Conservation (phyloP, 2,797 vertebrate genomes). For the Eulemur rubriventer region DNA sequence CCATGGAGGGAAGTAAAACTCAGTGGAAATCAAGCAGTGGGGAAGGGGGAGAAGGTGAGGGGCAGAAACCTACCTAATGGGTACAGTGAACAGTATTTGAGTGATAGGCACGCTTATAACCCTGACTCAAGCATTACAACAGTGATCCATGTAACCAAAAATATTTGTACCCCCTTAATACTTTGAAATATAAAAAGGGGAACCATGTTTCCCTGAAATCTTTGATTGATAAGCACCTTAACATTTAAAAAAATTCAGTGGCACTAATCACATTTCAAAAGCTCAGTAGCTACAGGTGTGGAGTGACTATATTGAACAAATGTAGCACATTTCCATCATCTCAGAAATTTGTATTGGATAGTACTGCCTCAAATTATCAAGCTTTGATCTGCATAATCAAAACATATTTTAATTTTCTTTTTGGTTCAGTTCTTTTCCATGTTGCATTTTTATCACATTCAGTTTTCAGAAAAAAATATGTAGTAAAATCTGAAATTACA, state of each 20-base stretch:
- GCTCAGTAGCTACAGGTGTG: background rate
- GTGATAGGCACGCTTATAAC: too few species aligned
- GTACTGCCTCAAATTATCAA: background rate
- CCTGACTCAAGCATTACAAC: too few species aligned
- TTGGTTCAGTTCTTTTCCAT: background rate
- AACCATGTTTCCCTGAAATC: too few species aligned
- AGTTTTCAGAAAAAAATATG: background rate
- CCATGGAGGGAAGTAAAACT: too few species aligned
- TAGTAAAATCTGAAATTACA: constrained; percentile 6
- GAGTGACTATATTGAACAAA: background rate
- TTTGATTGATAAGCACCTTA: too few species aligned
- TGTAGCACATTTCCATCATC: background rate
- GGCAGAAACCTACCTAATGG: too few species aligned
- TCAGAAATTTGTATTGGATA: background rate
- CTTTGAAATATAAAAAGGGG: too few species aligned
- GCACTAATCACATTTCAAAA: background rate
- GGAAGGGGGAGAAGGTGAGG: too few species aligned
- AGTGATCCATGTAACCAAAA: too few species aligned
- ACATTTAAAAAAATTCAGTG: background rate
- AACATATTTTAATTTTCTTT: background rate
- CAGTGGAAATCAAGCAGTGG: too few species aligned
- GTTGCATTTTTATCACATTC: constrained; percentile 21
- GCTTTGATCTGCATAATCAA: constrained; percentile 17
- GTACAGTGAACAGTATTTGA: too few species aligned
- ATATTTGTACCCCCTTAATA: too few species aligned